These are phyloP conservation scores for Todiramphus chloris DNA, from an alignment of 2,113 vertebrate species.

Conservation along the genomic window DNA sequence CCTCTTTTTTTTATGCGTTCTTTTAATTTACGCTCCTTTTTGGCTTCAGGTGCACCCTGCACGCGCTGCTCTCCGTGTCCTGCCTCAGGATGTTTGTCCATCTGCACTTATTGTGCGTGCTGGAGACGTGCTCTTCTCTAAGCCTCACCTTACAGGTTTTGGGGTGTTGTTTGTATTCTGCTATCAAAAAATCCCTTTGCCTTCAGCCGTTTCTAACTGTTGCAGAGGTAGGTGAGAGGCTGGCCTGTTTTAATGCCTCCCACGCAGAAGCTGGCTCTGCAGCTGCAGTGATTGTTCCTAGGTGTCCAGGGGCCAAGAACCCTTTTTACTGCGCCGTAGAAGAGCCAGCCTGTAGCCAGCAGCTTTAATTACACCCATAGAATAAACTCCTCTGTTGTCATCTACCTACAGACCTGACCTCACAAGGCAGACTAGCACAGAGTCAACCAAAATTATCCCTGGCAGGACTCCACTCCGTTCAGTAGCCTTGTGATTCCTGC, in stretches of 20 bases:
- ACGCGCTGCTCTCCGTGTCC: background rate
- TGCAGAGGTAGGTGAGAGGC: background rate
- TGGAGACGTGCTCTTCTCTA: fast-evolving
- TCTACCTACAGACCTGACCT: slow-evolving; percentile 19
- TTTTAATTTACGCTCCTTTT: background rate
- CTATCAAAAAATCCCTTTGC: background rate
- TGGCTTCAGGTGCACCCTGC: background rate
- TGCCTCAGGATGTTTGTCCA: background rate
- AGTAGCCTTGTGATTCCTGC: background rate
- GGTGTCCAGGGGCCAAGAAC: background rate
- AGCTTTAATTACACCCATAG: background rate
- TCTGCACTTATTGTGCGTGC: fast-evolving
- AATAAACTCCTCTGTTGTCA: background rate
- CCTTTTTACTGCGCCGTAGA: background rate
- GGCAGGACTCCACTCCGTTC: background rate
- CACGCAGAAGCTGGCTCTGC: background rate
- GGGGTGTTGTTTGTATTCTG: background rate
- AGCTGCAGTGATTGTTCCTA: slow-evolving; percentile 11
- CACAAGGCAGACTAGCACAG: background rate
- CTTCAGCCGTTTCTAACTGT: background rate
- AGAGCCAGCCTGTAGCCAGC: background rate
- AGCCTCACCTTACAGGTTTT: background rate
- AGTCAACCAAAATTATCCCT: background rate
- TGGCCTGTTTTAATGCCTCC: background rate
- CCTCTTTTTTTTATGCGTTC: background rate